These are phyloP conservation scores for Pycnomerus fuliginosus DNA, from an alignment of 2,888 invertebrate genomes.

Conservation along the genomic window DNA sequence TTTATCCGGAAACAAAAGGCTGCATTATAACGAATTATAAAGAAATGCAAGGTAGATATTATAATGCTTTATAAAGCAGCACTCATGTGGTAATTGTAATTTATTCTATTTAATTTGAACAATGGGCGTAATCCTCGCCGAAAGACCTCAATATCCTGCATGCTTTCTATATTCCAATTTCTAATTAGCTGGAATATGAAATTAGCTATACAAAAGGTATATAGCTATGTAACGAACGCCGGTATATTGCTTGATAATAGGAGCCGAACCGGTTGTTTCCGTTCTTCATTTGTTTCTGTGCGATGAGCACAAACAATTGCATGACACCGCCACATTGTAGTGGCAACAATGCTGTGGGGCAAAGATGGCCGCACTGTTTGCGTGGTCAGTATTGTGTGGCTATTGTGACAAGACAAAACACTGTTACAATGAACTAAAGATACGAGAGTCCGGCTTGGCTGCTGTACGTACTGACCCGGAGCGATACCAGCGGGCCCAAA, in stretches of 20 bases:
- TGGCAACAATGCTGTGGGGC: conserved; percentile 42
- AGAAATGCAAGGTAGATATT: conserved; percentile 18
- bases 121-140: conserved; percentile 32
- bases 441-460: conserved; percentile 18
- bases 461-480: neutral
- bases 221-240: conserved; percentile 36
- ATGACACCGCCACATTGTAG: conserved; percentile 47
- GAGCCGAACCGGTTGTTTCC: conserved; percentile 48
- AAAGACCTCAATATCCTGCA: conserved; percentile 41
- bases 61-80: conserved; percentile 21
- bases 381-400: conserved; percentile 46
- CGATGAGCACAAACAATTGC: conserved; percentile 49
- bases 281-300: conserved; percentile 49
- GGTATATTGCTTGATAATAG: conserved; percentile 45
- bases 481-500: neutral
- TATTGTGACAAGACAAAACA: conserved; percentile 45
- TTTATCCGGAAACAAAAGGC: conserved; percentile 24
- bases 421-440: conserved; percentile 42
- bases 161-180: conserved; percentile 40
- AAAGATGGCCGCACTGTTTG: conserved; percentile 46
- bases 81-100: conserved; percentile 27
- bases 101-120: conserved; percentile 26
- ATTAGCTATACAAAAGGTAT: conserved; percentile 42
- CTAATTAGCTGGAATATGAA: conserved; percentile 44
- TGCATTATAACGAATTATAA: conserved; percentile 25